Conservation (phyloP, 2,888 invertebrate species). For the Rhingia campestris region DNA sequence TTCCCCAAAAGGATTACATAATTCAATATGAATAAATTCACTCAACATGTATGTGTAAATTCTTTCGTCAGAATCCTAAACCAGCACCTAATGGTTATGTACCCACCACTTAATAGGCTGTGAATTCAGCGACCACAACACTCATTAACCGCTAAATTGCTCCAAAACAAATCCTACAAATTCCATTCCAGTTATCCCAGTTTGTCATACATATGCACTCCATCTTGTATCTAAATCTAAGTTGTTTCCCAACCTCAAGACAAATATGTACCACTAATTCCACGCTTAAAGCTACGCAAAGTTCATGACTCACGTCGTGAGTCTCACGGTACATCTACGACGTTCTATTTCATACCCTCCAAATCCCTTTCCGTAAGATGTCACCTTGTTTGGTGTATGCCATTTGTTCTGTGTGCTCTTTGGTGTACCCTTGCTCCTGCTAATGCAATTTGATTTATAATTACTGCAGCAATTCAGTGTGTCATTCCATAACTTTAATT, state of each 20-base stretch:
- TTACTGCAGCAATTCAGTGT: slow-evolving; percentile 73
- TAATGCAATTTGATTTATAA: slow-evolving; percentile 74
- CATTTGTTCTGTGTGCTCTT: slow-evolving; percentile 12
- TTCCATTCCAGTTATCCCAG: slow-evolving; percentile 21
- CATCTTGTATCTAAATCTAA: too few species aligned
- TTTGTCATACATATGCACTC: slow-evolving; percentile 11
- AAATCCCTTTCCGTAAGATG: slow-evolving; percentile 22
- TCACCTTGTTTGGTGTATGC: slow-evolving; percentile 47
- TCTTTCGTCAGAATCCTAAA: too few species aligned
- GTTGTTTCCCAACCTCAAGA: background rate
- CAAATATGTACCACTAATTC: slow-evolving; percentile 32
- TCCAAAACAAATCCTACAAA: slow-evolving; percentile 23
- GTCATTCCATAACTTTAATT: slow-evolving; percentile 73
- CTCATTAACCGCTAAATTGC: background rate
- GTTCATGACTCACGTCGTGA: slow-evolving; percentile 72
- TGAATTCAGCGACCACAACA: background rate
- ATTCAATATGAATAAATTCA: too few species aligned
- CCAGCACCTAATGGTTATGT: too few species aligned
- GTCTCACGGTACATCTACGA: slow-evolving; percentile 15
- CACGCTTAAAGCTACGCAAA: slow-evolving; percentile 50
- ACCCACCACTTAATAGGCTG: background rate
- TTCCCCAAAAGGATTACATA: too few species aligned
- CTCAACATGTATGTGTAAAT: too few species aligned
- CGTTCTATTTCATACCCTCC: too few species aligned
- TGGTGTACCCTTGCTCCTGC: slow-evolving; percentile 36